Conservation (phyloP, 2,888 invertebrate species). For the Apamea monoglypha region DNA sequence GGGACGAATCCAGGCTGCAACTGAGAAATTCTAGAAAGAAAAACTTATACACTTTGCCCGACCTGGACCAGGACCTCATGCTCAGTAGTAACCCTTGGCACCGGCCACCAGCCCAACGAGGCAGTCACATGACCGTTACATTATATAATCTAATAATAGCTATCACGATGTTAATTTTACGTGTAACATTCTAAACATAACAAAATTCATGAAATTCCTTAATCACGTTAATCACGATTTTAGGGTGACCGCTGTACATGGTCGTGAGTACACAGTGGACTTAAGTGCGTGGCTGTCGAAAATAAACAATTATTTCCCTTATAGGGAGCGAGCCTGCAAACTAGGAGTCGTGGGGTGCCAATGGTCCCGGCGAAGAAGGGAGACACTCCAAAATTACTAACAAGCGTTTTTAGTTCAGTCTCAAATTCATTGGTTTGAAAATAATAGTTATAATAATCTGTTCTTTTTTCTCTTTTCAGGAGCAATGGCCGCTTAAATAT, state of each 20-base stretch:
- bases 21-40: background rate
- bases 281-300: slow-evolving; percentile 84
- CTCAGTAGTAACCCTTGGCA: background rate
- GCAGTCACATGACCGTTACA: background rate
- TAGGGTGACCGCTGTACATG: slow-evolving; percentile 71
- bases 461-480: background rate
- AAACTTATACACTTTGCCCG: background rate
- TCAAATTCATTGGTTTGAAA: background rate
- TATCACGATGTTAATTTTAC: background rate
- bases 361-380: slow-evolving; percentile 62
- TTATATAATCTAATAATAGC: background rate
- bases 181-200: slow-evolving; percentile 32
- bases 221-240: slow-evolving; percentile 64
- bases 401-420: background rate
- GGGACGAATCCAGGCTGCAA: background rate
- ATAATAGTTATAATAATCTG: background rate
- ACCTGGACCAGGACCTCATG: background rate
- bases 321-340: slow-evolving; percentile 80
- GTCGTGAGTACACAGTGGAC: slow-evolving; percentile 76
- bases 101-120: background rate
- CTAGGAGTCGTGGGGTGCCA: slow-evolving; percentile 78
- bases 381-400: slow-evolving; percentile 55
- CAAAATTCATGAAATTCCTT: slow-evolving; percentile 70
- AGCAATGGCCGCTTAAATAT: background rate
- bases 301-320: slow-evolving; percentile 89